Conservation (phyloP, 2,113 vertebrate genomes). For the Rhinolophus sinicus region DNA sequence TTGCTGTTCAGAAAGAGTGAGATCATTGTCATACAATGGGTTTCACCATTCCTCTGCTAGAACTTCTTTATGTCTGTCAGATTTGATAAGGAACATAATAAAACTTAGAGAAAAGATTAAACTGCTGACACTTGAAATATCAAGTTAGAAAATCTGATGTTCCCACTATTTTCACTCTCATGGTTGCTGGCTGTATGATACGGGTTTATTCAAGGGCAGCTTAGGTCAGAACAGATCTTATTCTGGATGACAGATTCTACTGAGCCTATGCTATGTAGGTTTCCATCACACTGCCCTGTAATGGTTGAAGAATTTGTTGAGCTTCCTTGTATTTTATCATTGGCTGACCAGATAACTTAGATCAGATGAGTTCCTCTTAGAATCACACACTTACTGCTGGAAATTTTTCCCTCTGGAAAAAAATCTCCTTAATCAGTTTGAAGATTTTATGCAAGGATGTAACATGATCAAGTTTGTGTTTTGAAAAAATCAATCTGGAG, state of each 20-base stretch:
- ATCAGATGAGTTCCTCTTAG: neutral
- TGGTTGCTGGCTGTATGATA: slow-evolving; percentile 72
- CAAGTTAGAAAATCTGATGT: slow-evolving; percentile 80
- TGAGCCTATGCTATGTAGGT: slow-evolving; percentile 6
- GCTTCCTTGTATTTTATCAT: slow-evolving; percentile 44
- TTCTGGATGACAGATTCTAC: slow-evolving; percentile 60
- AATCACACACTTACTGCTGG: neutral
- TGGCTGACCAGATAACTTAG: neutral
- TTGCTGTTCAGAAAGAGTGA: slow-evolving; percentile 9
- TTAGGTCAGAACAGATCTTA: slow-evolving; percentile 52
- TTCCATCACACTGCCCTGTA: slow-evolving; percentile 47
- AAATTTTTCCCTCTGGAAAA: neutral
- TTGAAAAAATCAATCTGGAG: slow-evolving; percentile 2
- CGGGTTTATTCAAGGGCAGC: slow-evolving; percentile 75
- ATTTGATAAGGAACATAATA: slow-evolving; percentile 58
- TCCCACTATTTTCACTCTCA: slow-evolving; percentile 77
- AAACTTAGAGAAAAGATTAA: slow-evolving; percentile 65
- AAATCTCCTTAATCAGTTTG: neutral
- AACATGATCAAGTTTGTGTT: neutral
- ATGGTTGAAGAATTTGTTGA: neutral
- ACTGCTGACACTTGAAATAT: slow-evolving; percentile 82
- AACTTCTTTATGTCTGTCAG: slow-evolving; percentile 39
- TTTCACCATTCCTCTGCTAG: neutral
- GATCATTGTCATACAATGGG: neutral
- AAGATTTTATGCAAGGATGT: neutral